phyloP scores from a whole-genome alignment of 2,113 vertebrate species.

The Pelusios castaneus region DNA sequence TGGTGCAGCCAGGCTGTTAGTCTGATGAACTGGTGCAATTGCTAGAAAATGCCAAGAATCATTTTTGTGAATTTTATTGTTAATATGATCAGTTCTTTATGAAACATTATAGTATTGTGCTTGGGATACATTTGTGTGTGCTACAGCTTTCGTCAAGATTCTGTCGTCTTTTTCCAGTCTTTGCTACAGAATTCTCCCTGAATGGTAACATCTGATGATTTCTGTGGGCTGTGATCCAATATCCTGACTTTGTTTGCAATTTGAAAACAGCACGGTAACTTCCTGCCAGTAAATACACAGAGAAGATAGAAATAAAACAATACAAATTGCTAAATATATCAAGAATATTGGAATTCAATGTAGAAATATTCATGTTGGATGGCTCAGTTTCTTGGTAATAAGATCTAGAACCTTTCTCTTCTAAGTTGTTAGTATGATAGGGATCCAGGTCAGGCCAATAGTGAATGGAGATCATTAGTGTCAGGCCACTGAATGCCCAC shows the following conservation, averaged over 20 bases:
- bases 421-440: neutral
- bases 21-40: neutral
- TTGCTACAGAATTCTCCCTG: slow-evolving; percentile 24
- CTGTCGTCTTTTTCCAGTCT: slow-evolving; percentile 3
- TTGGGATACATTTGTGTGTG: neutral
- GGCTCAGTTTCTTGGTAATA: neutral
- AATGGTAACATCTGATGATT: slow-evolving; percentile 12
- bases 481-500: neutral
- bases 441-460: neutral
- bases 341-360: neutral
- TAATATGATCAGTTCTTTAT: neutral
- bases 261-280: slow-evolving; percentile 41
- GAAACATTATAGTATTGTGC: slow-evolving; percentile 11
- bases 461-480: neutral
- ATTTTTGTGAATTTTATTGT: neutral
- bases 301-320: slow-evolving; percentile 29
- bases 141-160: neutral
- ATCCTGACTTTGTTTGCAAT: slow-evolving; percentile 53
- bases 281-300: slow-evolving; percentile 10
- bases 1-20: neutral
- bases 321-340: slow-evolving; percentile 24
- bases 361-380: neutral
- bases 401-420: neutral
- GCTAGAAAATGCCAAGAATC: neutral
- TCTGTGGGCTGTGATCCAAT: slow-evolving; percentile 24